Percentiles rank a stretch among this genome's conserved stretches.
phyloP scores from a whole-genome alignment of 2,113 vertebrate genomes.

The Dipodomys stephensi region DNA sequence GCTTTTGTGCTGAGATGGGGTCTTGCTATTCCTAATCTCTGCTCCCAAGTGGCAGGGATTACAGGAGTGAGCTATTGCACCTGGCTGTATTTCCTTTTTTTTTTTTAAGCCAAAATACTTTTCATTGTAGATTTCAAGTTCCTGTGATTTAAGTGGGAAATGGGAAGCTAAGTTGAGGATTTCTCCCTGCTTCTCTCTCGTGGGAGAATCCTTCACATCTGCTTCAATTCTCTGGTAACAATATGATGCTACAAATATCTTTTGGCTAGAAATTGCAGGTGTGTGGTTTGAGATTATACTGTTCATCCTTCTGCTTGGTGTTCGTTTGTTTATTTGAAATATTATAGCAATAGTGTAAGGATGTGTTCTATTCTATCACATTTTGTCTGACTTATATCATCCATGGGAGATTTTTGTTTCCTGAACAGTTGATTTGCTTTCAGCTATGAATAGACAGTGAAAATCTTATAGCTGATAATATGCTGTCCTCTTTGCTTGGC shows the following conservation, averaged over 20 bases:
- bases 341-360: not conserved
- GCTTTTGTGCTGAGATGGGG: too few species aligned
- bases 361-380: slow-evolving; percentile 2
- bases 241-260: slow-evolving; percentile 1
- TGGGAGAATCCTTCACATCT: too few species aligned
- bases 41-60: too few species aligned
- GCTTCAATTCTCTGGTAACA: not conserved
- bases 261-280: not conserved
- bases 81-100: too few species aligned
- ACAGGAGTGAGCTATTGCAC: too few species aligned
- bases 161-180: too few species aligned
- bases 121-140: too few species aligned
- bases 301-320: slow-evolving; percentile 3
- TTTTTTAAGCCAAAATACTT: too few species aligned
- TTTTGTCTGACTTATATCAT: slow-evolving; percentile 6
- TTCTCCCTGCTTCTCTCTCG: too few species aligned
- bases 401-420: slow-evolving; percentile 58
- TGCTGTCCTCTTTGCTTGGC: slow-evolving; percentile 8
- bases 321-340: not conserved
- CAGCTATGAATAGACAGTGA: not conserved
- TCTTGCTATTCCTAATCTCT: too few species aligned
- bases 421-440: slow-evolving; percentile 38
- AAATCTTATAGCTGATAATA: slow-evolving; percentile 19
- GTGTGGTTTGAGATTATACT: not conserved
- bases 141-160: too few species aligned